Evolutionary conservation across 2,113 vertebrate genomes (phyloP), one percentile per base, ranked within the genome.

Genomic region (Macaca mulatta): DNA sequence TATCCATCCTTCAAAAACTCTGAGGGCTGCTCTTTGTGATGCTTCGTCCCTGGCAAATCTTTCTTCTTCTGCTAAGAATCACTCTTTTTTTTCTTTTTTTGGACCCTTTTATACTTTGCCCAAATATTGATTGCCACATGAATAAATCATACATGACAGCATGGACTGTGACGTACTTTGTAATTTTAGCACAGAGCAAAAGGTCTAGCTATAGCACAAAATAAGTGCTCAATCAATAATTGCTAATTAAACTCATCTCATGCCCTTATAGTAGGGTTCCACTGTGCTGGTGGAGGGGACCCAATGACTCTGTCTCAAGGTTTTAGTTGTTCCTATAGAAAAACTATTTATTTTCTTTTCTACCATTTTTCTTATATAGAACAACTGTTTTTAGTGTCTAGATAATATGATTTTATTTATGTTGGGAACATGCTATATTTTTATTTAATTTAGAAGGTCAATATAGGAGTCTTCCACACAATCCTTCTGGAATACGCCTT

Each of bases 381-480:
- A 61, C 11, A 86, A 81, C 69, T 61, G 52, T 20, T 93, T 94
- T 95, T 80, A 77, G 22, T 87, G 75, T 93, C 38, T 88, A 25
- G 14, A 14, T 94, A 96, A 72, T 70, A 81, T 12, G 32, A 45
- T 83, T 91, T 79, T 81, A 55, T 85, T 83, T 95, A 83, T 64
- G 25, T 83, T 93, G 38, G 32, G n/a, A 81, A 20, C 22, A 17
- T 38, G 6, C 30, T 59, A 32, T 43, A 74, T 81, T 94, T 96
- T 96, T 93, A 91, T 79, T 95, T 50, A 86, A 82, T 92, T 90
- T 95, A 72, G 50, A 94, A 88, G 17, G 5, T 48, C 90, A 95
- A 78, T 43, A 50, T 8, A 89, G 25, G 50, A 69, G 20, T 38
- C 20, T 72, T 89, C 45, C 38, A 92, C 75, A 78, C 6, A 95